These are phyloP conservation scores for Drosophila dives DNA, from an alignment of 2,888 invertebrate species.

Conservation along the genomic window DNA sequence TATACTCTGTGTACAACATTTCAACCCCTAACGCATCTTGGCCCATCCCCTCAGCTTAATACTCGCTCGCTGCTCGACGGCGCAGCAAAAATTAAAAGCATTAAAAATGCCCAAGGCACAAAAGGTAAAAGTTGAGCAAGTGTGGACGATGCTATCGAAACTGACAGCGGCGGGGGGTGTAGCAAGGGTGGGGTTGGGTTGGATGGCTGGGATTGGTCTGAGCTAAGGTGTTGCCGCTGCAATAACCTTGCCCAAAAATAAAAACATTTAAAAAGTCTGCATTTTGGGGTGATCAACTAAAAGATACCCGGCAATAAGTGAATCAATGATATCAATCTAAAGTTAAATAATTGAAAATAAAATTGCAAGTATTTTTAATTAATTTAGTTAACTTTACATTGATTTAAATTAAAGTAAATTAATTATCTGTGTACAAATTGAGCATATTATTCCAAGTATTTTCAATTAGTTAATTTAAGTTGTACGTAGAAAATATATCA, in stretches of 20 bases:
- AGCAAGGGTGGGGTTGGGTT: neutral
- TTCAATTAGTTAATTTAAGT: too few species aligned
- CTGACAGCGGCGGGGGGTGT: neutral
- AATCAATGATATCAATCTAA: neutral
- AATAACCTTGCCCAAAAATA: constrained; percentile 60
- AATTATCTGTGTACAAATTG: neutral
- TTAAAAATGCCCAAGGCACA: constrained; percentile 72
- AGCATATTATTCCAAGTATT: neutral
- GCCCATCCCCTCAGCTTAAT: constrained; percentile 29
- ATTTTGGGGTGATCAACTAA: constrained; percentile 18
- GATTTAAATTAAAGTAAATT: neutral
- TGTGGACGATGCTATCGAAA: constrained; percentile 31
- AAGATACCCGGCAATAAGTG: constrained; percentile 25
- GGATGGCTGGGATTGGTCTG: constrained; percentile 17
- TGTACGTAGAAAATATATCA: neutral
- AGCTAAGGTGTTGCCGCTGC: constrained; percentile 67
- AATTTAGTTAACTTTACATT: neutral
- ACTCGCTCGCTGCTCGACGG: constrained; percentile 34
- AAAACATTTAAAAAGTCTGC: constrained; percentile 6
- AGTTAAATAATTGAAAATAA: constrained; percentile 1
- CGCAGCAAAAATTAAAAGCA: constrained; percentile 78
- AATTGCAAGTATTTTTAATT: neutral
- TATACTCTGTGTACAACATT: constrained; percentile 20
- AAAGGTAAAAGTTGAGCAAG: constrained; percentile 45
- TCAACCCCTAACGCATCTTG: constrained; percentile 70